phyloP scores from a whole-genome alignment of 2,113 vertebrate genomes.

The Tachuris rubrigastra region DNA sequence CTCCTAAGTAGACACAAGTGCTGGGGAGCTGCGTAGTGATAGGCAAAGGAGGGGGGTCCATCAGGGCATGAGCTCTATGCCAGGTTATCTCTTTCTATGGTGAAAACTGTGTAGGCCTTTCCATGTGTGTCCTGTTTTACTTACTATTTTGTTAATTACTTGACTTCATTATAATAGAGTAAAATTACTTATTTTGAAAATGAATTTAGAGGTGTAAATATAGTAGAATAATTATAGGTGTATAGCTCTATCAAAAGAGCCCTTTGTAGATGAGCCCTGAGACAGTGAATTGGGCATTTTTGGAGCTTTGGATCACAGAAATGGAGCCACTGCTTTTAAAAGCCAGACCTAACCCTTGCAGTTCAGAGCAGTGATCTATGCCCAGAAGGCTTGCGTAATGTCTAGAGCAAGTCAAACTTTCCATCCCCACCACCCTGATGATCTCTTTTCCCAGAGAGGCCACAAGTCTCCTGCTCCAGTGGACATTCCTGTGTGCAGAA shows the following conservation, averaged over 20 bases:
- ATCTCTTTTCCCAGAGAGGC: background rate
- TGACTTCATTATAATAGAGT: background rate
- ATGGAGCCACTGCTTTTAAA: background rate
- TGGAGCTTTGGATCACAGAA: background rate
- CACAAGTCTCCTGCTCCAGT: accelerated
- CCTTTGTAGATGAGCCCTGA: background rate
- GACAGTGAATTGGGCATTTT: background rate
- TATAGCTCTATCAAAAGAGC: background rate
- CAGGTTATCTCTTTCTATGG: background rate
- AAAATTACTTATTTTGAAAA: background rate
- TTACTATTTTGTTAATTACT: background rate
- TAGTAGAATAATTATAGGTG: background rate
- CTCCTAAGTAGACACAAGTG: background rate
- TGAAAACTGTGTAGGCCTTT: background rate
- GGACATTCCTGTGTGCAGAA: background rate
- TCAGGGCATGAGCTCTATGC: background rate
- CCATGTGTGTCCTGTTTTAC: background rate
- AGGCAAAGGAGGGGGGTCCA: background rate
- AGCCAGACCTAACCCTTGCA: background rate
- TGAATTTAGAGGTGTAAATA: background rate
- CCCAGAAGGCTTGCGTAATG: background rate
- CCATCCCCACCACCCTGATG: accelerated
- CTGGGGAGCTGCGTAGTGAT: background rate
- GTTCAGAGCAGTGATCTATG: background rate
- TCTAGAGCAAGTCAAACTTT: background rate